These are phyloP conservation scores for Dromas ardeola DNA, from an alignment of 2,113 vertebrate genomes.

Conservation along the genomic window DNA sequence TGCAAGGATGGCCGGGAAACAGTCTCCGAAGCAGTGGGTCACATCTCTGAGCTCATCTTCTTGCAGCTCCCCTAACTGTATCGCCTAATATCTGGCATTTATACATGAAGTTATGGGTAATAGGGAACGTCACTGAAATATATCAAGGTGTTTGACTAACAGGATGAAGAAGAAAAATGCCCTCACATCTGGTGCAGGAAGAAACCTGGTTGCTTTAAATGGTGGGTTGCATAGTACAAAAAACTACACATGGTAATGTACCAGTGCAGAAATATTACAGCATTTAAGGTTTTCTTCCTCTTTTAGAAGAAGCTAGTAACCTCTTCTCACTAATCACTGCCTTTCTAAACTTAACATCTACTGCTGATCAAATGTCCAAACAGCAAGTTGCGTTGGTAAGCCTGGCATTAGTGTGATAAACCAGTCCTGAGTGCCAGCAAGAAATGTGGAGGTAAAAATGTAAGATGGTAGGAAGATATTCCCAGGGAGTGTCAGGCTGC, in stretches of 20 bases:
- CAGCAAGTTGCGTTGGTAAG: neutral
- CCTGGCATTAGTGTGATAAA: neutral
- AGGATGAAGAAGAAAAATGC: neutral
- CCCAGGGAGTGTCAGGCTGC: slow-evolving; percentile 29
- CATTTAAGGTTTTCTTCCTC: neutral
- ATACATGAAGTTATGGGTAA: neutral
- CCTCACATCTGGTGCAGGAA: neutral
- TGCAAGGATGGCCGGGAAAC: neutral
- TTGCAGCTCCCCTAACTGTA: accelerated
- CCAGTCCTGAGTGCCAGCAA: neutral
- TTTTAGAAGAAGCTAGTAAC: neutral
- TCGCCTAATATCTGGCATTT: neutral
- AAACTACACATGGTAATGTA: accelerated
- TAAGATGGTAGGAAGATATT: neutral
- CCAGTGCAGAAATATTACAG: neutral
- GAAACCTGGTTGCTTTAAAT: neutral
- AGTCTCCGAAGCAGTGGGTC: neutral
- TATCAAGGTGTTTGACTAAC: neutral
- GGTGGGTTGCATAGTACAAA: neutral
- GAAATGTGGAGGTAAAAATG: neutral
- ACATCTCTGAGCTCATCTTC: neutral
- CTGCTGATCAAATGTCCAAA: neutral
- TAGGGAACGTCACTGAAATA: neutral
- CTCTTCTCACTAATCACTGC: neutral
- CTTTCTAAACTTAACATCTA: neutral